A percentile compares a stretch with the other conserved stretches of the same genome.
phyloP scores from a whole-genome alignment of 2,888 invertebrate genomes.

The Eubasilissa splendida region DNA sequence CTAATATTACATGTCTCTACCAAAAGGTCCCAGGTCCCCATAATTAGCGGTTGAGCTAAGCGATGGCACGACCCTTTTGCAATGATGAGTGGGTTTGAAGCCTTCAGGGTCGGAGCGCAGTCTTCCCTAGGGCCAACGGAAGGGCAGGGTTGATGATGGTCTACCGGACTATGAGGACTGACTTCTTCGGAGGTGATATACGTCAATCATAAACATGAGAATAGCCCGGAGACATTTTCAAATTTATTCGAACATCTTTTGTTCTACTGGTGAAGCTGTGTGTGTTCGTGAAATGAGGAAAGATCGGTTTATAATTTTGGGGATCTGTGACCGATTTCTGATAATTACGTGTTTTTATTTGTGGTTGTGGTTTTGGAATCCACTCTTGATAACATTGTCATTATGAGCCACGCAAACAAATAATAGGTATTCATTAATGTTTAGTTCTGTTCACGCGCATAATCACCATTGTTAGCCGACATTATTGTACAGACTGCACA shows the following conservation, averaged over 20 bases:
- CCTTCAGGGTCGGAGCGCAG: background rate
- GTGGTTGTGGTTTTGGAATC: no score
- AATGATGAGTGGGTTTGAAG: slow-evolving; percentile 4
- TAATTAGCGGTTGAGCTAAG: slow-evolving; percentile 25
- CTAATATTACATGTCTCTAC: slow-evolving; percentile 25
- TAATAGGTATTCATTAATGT: no score
- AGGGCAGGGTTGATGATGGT: slow-evolving; percentile 33
- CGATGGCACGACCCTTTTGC: slow-evolving; percentile 14
- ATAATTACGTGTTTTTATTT: no score
- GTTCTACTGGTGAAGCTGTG: background rate
- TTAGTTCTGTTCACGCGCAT: no score
- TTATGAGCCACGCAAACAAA: no score
- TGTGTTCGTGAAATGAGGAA: background rate
- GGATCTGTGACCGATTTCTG: no score
- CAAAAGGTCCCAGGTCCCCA: background rate
- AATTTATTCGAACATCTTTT: slow-evolving; percentile 5
- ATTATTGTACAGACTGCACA: no score
- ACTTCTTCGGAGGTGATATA: slow-evolving; percentile 44
- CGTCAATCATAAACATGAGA: slow-evolving; percentile 34
- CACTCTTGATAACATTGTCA: no score
- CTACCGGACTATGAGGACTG: slow-evolving; percentile 12
- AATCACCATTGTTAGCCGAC: no score
- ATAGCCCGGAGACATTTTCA: slow-evolving; percentile 22
- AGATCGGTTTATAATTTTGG: background rate
- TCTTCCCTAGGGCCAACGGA: slow-evolving; percentile 39